A percentile compares a stretch with the other conserved stretches of the same genome.
These are phyloP conservation scores for Chaetura pelagica DNA, from an alignment of 2,113 vertebrate species.

Conservation along the genomic window DNA sequence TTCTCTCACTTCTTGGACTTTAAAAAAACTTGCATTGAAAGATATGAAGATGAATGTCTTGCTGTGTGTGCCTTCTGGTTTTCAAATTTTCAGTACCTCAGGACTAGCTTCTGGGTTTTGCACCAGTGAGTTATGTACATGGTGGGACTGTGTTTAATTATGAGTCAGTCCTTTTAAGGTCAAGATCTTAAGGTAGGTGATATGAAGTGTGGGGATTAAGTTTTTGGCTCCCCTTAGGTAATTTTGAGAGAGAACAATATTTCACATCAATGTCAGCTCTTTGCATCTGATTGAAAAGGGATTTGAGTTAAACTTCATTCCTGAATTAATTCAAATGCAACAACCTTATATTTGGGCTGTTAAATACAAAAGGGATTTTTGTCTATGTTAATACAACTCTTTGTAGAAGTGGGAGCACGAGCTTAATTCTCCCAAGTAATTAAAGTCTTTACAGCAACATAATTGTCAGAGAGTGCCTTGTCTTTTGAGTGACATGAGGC, in stretches of 20 bases:
- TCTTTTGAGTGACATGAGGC: not conserved
- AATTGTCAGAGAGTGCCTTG: slow-evolving; percentile 1
- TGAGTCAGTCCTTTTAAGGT: not conserved
- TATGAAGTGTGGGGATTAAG: not conserved
- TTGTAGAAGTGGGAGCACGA: not conserved
- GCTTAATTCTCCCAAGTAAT: not conserved
- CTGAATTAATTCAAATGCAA: not conserved
- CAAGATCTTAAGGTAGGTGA: not conserved
- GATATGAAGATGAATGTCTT: not conserved
- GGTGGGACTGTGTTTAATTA: slow-evolving; percentile 11
- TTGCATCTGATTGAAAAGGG: not conserved
- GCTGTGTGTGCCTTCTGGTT: not conserved
- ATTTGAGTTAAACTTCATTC: not conserved
- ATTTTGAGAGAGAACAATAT: not conserved
- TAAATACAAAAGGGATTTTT: not conserved
- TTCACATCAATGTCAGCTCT: not conserved
- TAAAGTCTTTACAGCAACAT: not conserved
- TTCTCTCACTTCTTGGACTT: not conserved
- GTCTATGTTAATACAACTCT: fast-evolving
- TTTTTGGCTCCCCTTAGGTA: not conserved
- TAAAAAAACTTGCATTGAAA: not conserved
- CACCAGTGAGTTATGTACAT: not conserved
- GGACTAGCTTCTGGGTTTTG: not conserved
- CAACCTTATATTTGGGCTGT: not conserved
- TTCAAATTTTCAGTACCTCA: not conserved